phyloP scores from a whole-genome alignment of 2,888 invertebrate genomes.

The Platerodrilus igneus region DNA sequence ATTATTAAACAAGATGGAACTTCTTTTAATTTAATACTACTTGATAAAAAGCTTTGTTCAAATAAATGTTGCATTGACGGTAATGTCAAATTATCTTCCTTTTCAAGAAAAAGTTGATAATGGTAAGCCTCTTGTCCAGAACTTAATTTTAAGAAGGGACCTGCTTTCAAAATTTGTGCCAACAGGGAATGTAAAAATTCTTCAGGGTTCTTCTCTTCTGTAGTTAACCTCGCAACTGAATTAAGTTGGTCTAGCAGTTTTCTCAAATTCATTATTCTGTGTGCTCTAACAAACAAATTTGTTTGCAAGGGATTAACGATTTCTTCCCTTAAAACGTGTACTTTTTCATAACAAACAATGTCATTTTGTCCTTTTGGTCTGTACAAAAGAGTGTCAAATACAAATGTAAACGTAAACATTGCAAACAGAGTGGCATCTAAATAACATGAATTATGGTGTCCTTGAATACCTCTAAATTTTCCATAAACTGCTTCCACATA shows the following conservation, averaged over 20 bases:
- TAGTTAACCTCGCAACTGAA: conserved; percentile 72
- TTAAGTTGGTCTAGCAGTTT: conserved; percentile 82
- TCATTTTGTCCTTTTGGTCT: conserved; percentile 59
- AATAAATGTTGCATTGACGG: conserved; percentile 93
- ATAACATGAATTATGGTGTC: conserved; percentile 98
- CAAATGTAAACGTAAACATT: conserved; percentile 95
- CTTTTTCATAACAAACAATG: conserved; percentile 52
- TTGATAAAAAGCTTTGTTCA: conserved; percentile 90
- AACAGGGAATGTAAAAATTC: conserved; percentile 92
- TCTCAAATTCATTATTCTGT: conserved; percentile 90
- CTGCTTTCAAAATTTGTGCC: conserved; percentile 83
- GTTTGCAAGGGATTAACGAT: conserved; percentile 93
- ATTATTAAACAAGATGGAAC: conserved; percentile 91
- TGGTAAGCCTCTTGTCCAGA: conserved; percentile 92
- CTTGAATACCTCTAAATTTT: conserved; percentile 86
- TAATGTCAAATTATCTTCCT: conserved; percentile 75
- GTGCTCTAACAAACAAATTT: conserved; percentile 89
- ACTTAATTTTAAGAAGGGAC: conserved; percentile 78
- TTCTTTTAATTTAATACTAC: conserved; percentile 88
- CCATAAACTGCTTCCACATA: conserved; percentile 70
- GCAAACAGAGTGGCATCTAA: conserved; percentile 94
- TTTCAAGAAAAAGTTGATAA: conserved; percentile 93
- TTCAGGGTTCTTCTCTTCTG: conserved; percentile 78
- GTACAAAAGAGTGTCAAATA: conserved; percentile 86
- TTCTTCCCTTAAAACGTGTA: conserved; percentile 84